Conservation (phyloP, 2,113 vertebrate species). For the Calyptommatus sinebrachiatus region DNA sequence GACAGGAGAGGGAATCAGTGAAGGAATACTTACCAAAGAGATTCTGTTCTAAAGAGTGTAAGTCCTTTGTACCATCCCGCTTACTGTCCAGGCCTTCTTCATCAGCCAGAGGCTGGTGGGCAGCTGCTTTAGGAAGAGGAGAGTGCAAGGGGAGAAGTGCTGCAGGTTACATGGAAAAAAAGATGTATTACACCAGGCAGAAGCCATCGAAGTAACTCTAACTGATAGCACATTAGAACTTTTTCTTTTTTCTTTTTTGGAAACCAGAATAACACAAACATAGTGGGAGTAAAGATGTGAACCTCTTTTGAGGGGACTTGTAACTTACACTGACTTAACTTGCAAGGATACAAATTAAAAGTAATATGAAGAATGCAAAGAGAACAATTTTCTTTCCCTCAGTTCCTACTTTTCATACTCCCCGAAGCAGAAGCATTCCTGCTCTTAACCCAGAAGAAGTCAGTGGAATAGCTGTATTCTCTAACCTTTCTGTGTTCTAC, state of each 20-base stretch:
- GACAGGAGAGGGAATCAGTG: background rate
- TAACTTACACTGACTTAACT: background rate
- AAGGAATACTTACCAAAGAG: conserved; percentile 22
- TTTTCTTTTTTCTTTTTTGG: background rate
- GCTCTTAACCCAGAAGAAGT: too few relatives aligned
- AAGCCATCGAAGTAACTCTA: background rate
- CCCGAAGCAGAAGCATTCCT: too few relatives aligned
- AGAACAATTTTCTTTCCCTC: background rate
- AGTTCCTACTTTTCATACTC: background rate
- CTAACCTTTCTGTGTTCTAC: too few relatives aligned
- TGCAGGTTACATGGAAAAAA: background rate
- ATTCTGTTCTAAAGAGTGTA: conserved; percentile 17
- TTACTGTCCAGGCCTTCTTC: conserved; percentile 42
- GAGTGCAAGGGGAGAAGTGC: background rate
- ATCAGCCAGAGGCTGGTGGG: conserved; percentile 36
- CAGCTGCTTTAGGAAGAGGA: conserved; percentile 39
- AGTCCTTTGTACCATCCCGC: conserved; percentile 35
- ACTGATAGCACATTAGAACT: background rate
- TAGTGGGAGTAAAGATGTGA: background rate
- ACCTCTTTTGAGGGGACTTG: background rate
- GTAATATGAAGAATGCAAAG: background rate
- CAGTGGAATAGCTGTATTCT: too few relatives aligned
- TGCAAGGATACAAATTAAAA: background rate
- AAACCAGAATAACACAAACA: background rate
- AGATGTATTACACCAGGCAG: background rate